Evolutionary conservation across 1,140 invertebrate species (phyloP), one percentile per base, ranked within the genome.

Genomic region (Druon quercuslanigerum): DNA sequence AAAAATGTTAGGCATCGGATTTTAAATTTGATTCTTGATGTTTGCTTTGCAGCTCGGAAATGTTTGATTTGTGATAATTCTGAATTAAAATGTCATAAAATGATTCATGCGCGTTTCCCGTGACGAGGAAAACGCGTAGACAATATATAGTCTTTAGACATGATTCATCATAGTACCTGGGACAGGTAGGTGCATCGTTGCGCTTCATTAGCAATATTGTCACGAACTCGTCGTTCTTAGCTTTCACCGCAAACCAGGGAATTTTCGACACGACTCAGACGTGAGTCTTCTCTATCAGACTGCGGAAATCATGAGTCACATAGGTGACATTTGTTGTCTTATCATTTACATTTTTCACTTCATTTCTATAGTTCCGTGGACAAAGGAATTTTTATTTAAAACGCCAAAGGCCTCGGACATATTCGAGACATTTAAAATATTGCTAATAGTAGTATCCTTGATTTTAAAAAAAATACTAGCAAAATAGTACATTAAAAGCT

Each of bases 101-200:
- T 66, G 60, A 66, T 66, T 66, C 25, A 66, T 25, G 60, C 46
- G 25, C 8, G 3, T 66, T 66, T 66, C 60, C 25, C 40, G 33
- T 40, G 60, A 46, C 1, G 60, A 66, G 60, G 11, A 66, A 46
- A 66, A 66, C 60, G 57, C 33, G 57, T 66, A 66, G 20, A 9
- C 14, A 66, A 12, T 16, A 14, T 66, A 16, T 19, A 50, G 8
- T 51, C 66, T 52, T 75, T 50, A 50, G 57, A 70, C 50, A 71
- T 85, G 84, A 85, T 76, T 87, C 85, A 86, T 87, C 85, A 86
- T 60, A 33, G 20, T 19, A 25, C 56, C 71, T 72, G 33, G 3
- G 19, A 33, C 50, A 74, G 72, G 51, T 78, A 78, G 71, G 56
- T 81, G 72, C 74, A 75, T 54, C 33, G 74, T 74, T 56, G 16